A percentile compares a stretch with the other conserved stretches of the same genome.
phyloP scores from a whole-genome alignment of 1,140 invertebrate genomes.

The Parasteatoda tepidariorum region DNA sequence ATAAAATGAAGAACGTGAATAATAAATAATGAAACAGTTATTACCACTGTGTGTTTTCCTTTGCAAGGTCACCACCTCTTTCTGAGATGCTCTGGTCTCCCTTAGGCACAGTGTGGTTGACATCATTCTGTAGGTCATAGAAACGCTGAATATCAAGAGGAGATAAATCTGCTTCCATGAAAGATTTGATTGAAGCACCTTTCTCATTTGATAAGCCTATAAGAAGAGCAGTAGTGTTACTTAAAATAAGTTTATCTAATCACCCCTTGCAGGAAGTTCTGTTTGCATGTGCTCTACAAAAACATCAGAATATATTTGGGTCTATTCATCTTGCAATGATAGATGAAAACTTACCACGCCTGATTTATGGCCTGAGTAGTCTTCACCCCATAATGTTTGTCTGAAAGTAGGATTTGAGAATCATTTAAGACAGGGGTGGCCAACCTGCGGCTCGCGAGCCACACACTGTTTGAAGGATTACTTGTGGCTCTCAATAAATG shows the following conservation, averaged over 20 bases:
- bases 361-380: neutral
- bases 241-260: neutral
- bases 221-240: neutral
- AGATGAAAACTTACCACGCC: neutral
- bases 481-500: too few relatives aligned
- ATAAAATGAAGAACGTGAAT: too few relatives aligned
- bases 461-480: too few relatives aligned
- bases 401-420: too few relatives aligned
- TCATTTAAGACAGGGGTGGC: too few relatives aligned
- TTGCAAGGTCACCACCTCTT: neutral
- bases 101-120: neutral
- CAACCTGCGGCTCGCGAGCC: too few relatives aligned
- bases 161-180: neutral
- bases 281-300: neutral
- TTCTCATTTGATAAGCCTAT: constrained; percentile 35
- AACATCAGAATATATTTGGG: neutral
- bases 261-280: neutral
- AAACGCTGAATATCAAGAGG: constrained; percentile 59
- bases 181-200: neutral
- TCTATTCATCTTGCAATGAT: too few relatives aligned
- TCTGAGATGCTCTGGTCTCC: neutral
- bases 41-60: too few relatives aligned
- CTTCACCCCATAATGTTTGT: neutral
- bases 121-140: constrained; percentile 53
- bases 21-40: neutral